Base-by-base conservation (phyloP, 2,113 vertebrate species). In the Mastomys coucha region DNA sequence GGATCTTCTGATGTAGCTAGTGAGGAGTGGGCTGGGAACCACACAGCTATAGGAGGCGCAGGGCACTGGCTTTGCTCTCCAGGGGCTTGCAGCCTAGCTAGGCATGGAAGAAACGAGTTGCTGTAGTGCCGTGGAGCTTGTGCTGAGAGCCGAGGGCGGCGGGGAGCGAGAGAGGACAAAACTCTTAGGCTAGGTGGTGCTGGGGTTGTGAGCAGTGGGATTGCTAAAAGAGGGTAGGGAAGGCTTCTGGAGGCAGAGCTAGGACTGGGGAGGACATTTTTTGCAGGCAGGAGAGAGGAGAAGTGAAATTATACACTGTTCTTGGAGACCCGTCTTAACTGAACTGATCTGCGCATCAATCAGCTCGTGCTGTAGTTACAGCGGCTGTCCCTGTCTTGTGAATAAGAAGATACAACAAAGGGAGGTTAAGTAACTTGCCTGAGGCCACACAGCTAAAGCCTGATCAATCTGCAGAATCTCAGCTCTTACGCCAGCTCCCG, bases 31-130 rank as follows among this genome's bases (percentile, higher is more conserved):
- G 26, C 63, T 22, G 58, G n/a, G 77, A 5, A 28, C 22, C 51
- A 20, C 60, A 70, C 4, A 36, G 36, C 7, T 0, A 0, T 3
- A 5, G 13, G 60, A 13, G 22, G 19, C 22, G 2, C 1, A 0
- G 42, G 77, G n/a, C 1, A 8, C 53, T 2, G 10, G 24, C 13
- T 22, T 36, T 69, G 69, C 45, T 65, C 39, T 76, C 26, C n/a
- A 26, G 56, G 56, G 49, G 11, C 2, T 2, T 11, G 11, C 9
- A 75, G 65, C 31, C 70, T 20, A 65, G 39, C 53, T 20, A n/a
- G 72, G 65, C 12, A 3, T 0, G 28, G 93, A 31, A 45, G 58
- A 89, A 19, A n/a, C 58, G 72, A 10, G 2, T 17, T 16, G n/a
- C 33, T 84, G 22, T 12, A 8, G 31, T 24, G 19, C 20, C 16